phyloP scores from a whole-genome alignment of 2,888 invertebrate species.

The Euphydryas editha region DNA sequence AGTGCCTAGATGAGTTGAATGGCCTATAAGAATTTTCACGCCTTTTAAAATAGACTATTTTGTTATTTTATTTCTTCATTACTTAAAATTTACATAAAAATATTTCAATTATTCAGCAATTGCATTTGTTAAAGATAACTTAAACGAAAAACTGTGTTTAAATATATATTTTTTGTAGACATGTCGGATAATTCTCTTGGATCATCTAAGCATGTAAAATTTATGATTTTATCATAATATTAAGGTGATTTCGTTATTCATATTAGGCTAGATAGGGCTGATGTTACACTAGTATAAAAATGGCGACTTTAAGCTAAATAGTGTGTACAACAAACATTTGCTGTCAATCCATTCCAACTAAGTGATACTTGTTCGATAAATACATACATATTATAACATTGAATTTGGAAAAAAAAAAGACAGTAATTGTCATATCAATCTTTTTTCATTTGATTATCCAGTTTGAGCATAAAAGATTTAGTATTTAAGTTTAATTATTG shows the following conservation, averaged over 20 bases:
- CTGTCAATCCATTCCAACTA: constrained; percentile 24
- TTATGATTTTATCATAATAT: constrained; percentile 4
- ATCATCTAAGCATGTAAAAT: constrained; percentile 8
- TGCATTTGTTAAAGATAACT: not conserved
- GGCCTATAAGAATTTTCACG: not conserved
- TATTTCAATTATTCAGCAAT: not conserved
- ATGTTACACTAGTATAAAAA: constrained; percentile 3
- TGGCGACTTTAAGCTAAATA: constrained; percentile 33
- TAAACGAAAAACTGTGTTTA: not conserved
- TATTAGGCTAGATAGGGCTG: constrained; percentile 15
- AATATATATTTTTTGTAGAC: not conserved
- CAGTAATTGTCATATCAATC: not conserved
- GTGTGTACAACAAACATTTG: constrained; percentile 24
- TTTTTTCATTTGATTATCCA: not conserved
- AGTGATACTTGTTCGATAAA: not conserved
- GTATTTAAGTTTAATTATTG: too few relatives aligned
- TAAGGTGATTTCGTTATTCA: constrained; percentile 11
- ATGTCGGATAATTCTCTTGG: constrained; percentile 2
- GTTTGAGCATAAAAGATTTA: not conserved
- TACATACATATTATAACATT: not conserved
- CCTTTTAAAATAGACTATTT: not conserved
- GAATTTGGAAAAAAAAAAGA: not conserved
- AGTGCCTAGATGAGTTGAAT: not conserved
- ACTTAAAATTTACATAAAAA: not conserved
- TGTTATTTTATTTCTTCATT: not conserved